Evolutionary conservation across 2,113 vertebrate species (phyloP).

Genomic region (Hippocampus mohnikei): DNA sequence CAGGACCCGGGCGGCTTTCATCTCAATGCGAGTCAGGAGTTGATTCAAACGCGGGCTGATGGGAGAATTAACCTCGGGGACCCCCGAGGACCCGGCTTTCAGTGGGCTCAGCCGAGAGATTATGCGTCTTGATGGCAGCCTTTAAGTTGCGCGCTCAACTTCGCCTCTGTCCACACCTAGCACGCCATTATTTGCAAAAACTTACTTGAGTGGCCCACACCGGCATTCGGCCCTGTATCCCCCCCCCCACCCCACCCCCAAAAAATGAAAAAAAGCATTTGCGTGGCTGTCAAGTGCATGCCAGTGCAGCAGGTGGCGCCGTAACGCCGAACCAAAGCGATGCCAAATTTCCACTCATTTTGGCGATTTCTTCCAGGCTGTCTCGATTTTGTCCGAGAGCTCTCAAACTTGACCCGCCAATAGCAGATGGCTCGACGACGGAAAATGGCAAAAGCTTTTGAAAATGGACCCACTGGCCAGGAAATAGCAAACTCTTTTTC

Average conservation of each 20-base stretch:
- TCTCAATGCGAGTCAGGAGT: slow-evolving; percentile 97
- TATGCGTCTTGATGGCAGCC: slow-evolving; percentile 98
- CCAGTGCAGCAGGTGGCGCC: background rate
- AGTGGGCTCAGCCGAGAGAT: slow-evolving; percentile 97
- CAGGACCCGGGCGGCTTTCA: slow-evolving; percentile 85
- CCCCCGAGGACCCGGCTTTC: slow-evolving; percentile 91
- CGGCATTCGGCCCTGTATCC: background rate
- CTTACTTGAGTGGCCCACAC: background rate
- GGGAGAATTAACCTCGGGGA: slow-evolving; percentile 98
- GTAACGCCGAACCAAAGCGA: background rate
- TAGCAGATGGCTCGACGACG: background rate
- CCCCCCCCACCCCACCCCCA: too few species aligned
- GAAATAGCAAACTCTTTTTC: too few species aligned
- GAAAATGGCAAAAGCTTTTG: too few species aligned
- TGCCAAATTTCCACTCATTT: background rate
- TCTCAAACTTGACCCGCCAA: background rate
- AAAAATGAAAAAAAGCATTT: background rate
- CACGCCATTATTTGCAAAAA: background rate
- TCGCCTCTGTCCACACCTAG: slow-evolving; percentile 5
- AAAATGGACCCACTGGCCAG: too few species aligned
- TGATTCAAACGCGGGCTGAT: slow-evolving; percentile 99
- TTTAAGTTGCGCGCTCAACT: slow-evolving; percentile 56
- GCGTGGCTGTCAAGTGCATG: background rate
- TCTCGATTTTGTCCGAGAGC: background rate
- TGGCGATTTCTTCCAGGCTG: too few species aligned